phyloP scores from a whole-genome alignment of 2,113 vertebrate genomes.

The Cnemophilus loriae region DNA sequence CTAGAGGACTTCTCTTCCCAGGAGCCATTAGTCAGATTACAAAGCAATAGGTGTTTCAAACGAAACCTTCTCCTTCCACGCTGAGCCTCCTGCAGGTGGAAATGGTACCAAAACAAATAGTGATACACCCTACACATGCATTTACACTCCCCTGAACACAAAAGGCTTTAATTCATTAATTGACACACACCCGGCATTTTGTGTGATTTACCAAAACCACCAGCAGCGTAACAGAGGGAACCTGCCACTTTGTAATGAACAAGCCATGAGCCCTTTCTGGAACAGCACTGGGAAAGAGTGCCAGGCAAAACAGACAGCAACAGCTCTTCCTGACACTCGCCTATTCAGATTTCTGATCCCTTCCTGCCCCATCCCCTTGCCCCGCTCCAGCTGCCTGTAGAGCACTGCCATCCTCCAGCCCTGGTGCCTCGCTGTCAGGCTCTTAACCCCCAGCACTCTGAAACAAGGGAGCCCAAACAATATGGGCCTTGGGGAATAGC shows the following conservation, averaged over 20 bases:
- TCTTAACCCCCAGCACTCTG: background rate
- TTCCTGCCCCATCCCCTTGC: background rate
- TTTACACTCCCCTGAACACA: background rate
- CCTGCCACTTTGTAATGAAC: fast-evolving
- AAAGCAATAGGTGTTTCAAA: background rate
- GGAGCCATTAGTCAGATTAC: background rate
- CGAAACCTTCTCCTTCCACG: background rate
- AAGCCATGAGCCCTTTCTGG: background rate
- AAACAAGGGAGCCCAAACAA: background rate
- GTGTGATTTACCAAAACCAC: background rate
- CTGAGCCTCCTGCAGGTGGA: background rate
- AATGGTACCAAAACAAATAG: background rate
- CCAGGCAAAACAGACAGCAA: background rate
- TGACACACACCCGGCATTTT: background rate
- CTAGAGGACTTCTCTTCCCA: background rate
- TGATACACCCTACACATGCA: background rate
- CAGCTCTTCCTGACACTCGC: background rate
- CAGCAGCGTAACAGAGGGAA: background rate
- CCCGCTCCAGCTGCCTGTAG: background rate
- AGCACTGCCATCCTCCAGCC: background rate
- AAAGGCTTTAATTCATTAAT: background rate
- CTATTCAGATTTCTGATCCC: background rate
- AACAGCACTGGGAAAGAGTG: background rate
- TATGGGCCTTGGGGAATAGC: background rate
- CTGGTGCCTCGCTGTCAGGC: background rate